phyloP scores from a whole-genome alignment of 2,888 invertebrate species.

The Tenthredo amoena region DNA sequence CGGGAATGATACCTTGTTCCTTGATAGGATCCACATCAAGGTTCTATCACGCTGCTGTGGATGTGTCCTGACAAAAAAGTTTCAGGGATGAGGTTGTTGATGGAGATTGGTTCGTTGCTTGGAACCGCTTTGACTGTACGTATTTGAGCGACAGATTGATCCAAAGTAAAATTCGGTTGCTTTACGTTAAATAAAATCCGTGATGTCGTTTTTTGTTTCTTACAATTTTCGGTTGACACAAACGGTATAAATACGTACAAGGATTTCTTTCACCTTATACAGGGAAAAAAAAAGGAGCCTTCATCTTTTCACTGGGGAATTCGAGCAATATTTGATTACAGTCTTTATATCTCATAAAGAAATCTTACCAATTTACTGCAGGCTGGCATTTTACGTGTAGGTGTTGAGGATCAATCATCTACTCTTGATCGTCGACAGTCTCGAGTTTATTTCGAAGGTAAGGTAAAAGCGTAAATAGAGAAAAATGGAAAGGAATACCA shows the following conservation, averaged over 20 bases:
- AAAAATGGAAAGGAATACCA: neutral
- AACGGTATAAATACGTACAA: neutral
- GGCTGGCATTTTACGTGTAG: neutral
- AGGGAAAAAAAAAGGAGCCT: neutral
- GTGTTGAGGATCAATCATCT: neutral
- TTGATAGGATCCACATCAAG: neutral
- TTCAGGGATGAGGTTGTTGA: neutral
- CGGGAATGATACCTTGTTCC: neutral
- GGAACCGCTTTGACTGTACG: slow-evolving; percentile 21
- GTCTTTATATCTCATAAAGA: neutral
- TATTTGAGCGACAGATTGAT: slow-evolving; percentile 16
- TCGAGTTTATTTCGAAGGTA: neutral
- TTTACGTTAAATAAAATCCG: neutral
- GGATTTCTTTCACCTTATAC: neutral
- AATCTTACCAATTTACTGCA: neutral
- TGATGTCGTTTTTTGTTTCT: neutral
- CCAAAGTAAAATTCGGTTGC: neutral
- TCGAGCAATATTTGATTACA: neutral
- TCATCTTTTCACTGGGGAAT: neutral
- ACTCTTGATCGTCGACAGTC: neutral
- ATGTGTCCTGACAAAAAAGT: neutral
- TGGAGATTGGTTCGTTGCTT: neutral
- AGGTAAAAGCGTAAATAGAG: neutral
- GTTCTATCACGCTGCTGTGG: neutral
- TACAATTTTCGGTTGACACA: neutral